These are phyloP conservation scores for Orius laevigatus DNA, from an alignment of 1,140 invertebrate species.

Conservation along the genomic window DNA sequence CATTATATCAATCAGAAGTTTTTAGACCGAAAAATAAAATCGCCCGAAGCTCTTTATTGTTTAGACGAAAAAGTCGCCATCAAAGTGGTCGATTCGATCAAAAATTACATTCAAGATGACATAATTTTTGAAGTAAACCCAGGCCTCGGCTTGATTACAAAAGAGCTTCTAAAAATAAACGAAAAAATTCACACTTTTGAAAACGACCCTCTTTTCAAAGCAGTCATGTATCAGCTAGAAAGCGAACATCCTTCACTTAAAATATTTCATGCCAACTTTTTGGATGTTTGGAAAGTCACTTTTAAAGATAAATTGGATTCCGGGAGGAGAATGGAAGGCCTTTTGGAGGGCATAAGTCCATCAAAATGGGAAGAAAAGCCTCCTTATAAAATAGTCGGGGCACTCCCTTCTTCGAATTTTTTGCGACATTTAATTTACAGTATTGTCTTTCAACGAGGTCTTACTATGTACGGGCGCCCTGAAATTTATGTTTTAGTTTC, in stretches of 20 bases:
- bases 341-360: not conserved
- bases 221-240: not conserved
- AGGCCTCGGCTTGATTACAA: constrained; percentile 10
- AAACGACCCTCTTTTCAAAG: constrained; percentile 3
- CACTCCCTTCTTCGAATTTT: not conserved
- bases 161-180: constrained; percentile 1
- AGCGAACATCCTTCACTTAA: not conserved
- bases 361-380: constrained; percentile 13
- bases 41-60: not conserved
- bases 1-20: not conserved
- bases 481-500: constrained; percentile 7
- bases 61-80: constrained; percentile 5
- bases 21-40: not conserved
- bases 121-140: constrained; percentile 13
- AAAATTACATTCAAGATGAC: not conserved
- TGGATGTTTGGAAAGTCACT: not conserved
- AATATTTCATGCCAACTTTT: not conserved
- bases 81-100: constrained; percentile 4
- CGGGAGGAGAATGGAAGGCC: not conserved
- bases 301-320: constrained; percentile 11
- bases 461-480: constrained; percentile 6
- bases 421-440: constrained; percentile 4
- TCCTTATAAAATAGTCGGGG: constrained; percentile 12
- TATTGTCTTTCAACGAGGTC: constrained; percentile 10
- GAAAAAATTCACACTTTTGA: constrained; percentile 8